Conservation (phyloP, 2,888 invertebrate genomes). For the Muscina levida region DNA sequence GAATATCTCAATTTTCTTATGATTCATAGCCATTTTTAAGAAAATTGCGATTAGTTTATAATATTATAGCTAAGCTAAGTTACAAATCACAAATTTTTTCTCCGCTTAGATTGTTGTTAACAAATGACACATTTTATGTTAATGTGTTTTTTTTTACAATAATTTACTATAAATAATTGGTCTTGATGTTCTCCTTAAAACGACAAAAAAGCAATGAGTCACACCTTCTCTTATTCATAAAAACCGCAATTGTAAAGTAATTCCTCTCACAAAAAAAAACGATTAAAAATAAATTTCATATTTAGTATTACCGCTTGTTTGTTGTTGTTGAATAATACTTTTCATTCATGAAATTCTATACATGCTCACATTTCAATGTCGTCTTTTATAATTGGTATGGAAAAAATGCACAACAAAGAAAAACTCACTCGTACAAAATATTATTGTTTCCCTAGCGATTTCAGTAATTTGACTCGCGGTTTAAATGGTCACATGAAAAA, state of each 20-base stretch:
- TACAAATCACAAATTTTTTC: slow-evolving; percentile 18
- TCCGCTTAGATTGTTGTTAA: no score
- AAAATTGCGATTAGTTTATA: neutral
- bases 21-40: slow-evolving; percentile 4
- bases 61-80: neutral
- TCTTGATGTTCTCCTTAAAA: slow-evolving; percentile 9
- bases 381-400: slow-evolving; percentile 26
- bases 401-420: neutral
- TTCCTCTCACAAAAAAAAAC: neutral
- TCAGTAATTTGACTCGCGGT: slow-evolving; percentile 15
- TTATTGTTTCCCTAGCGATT: neutral
- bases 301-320: neutral
- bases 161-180: slow-evolving; percentile 30
- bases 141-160: slow-evolving; percentile 7
- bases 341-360: slow-evolving; percentile 35
- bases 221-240: no score
- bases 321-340: slow-evolving; percentile 16
- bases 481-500: slow-evolving; percentile 20
- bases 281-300: neutral
- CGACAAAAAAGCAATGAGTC: neutral
- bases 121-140: slow-evolving; percentile 21
- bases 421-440: neutral
- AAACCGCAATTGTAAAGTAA: neutral
- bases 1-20: neutral
- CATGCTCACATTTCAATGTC: slow-evolving; percentile 52